Conservation (phyloP, 2,888 invertebrate species). For the Agriopis aurantiaria region DNA sequence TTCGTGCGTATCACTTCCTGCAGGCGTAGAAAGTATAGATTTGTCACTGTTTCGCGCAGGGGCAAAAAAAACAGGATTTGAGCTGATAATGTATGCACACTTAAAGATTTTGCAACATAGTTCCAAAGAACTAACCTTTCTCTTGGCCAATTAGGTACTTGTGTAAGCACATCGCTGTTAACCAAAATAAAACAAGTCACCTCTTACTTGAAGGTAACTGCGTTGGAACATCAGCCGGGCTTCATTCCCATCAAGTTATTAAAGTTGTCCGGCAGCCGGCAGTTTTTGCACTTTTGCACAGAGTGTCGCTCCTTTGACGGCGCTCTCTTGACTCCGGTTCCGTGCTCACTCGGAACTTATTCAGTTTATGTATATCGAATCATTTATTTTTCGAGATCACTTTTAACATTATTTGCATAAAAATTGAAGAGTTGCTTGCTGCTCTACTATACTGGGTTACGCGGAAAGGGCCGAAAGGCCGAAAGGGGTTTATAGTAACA, state of each 20-base stretch:
- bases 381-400: slow-evolving; percentile 36
- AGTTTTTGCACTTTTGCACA: slow-evolving; percentile 28
- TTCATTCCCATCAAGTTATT: slow-evolving; percentile 29
- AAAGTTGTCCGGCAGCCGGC: slow-evolving; percentile 29
- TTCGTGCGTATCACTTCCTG: too few species aligned
- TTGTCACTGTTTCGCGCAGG: too few species aligned
- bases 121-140: background rate
- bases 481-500: too few species aligned
- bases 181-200: background rate
- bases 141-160: slow-evolving; percentile 8
- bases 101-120: background rate
- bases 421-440: background rate
- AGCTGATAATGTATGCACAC: background rate
- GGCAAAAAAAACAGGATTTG: too few species aligned
- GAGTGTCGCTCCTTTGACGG: slow-evolving; percentile 54
- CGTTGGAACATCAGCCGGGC: background rate
- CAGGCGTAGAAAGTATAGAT: too few species aligned
- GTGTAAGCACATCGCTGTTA: background rate
- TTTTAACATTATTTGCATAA: slow-evolving; percentile 23
- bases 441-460: background rate
- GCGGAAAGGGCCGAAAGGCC: too few species aligned
- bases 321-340: slow-evolving; percentile 58
- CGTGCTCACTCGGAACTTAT: slow-evolving; percentile 60
- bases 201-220: background rate
- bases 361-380: slow-evolving; percentile 50